Conservation (phyloP, 1,140 invertebrate species). For the Anthonomus grandis region DNA sequence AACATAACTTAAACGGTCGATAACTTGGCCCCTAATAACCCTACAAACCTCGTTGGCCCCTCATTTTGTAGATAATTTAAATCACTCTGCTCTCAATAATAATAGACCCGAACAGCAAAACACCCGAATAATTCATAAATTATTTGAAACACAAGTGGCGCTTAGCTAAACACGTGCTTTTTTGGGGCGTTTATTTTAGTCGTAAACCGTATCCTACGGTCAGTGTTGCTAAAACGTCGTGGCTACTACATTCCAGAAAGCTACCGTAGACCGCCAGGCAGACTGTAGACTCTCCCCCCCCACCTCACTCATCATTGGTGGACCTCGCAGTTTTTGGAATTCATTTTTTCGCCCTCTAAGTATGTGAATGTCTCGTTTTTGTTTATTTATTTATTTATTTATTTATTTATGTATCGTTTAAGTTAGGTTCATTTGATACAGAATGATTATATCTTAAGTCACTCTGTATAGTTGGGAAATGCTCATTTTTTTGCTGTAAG, state of each 20-base stretch:
- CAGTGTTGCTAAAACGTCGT: constrained; percentile 40
- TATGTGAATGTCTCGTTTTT: constrained; percentile 42
- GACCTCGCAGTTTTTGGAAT: constrained; percentile 22
- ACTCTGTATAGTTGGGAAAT: neutral
- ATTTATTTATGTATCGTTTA: neutral
- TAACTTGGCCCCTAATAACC: neutral
- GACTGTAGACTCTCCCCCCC: no score
- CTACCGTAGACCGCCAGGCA: constrained; percentile 39
- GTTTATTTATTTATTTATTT: constrained; percentile 21
- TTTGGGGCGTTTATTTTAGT: constrained; percentile 24
- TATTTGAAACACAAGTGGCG: no score
- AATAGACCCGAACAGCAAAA: constrained; percentile 8
- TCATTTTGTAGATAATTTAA: constrained; percentile 1
- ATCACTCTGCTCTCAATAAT: no score
- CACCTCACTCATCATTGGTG: no score
- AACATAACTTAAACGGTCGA: no score
- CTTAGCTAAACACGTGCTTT: constrained; percentile 5
- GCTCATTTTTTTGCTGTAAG: no score
- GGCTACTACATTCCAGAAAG: constrained; percentile 48
- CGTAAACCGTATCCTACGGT: constrained; percentile 35
- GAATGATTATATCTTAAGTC: neutral
- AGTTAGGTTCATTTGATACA: neutral
- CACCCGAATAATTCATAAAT: no score
- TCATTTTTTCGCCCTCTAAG: no score
- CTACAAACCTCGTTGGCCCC: neutral